Conservation (phyloP, 2,113 vertebrate species). For the Pandion haliaetus region DNA sequence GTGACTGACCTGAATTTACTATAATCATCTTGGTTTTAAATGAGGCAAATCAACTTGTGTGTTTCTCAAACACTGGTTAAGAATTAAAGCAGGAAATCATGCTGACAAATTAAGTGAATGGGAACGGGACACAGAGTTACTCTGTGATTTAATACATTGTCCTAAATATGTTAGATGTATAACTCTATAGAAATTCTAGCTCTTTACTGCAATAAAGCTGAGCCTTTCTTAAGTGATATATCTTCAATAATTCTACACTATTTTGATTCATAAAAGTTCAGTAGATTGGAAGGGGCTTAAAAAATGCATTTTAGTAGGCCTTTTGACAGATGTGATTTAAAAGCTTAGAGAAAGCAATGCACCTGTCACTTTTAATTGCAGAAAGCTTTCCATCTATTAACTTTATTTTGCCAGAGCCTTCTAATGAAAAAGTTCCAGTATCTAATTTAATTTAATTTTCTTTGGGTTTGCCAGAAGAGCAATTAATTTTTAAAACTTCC, state of each 20-base stretch:
- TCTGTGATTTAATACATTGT: background rate
- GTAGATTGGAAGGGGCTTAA: constrained; percentile 54
- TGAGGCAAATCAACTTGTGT: background rate
- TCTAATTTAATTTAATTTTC: constrained; percentile 75
- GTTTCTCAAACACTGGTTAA: background rate
- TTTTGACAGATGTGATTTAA: constrained; percentile 60
- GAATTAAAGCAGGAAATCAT: background rate
- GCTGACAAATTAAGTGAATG: background rate
- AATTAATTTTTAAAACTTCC: constrained; percentile 75
- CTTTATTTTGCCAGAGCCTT: constrained; percentile 69
- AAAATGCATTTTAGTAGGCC: constrained; percentile 45
- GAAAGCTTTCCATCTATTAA: constrained; percentile 62
- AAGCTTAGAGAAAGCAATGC: constrained; percentile 42
- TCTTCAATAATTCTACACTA: constrained; percentile 16
- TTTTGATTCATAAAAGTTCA: constrained; percentile 34
- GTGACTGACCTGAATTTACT: background rate
- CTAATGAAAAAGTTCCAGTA: constrained; percentile 72
- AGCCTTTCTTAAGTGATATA: background rate
- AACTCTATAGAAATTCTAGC: background rate
- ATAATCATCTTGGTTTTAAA: background rate
- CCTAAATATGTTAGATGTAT: background rate
- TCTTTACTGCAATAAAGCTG: background rate
- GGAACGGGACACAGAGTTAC: background rate
- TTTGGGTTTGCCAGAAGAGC: constrained; percentile 68
- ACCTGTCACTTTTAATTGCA: constrained; percentile 68